Evolutionary conservation across 2,888 invertebrate species (phyloP).

Genomic region (Nephrotoma appendiculata): DNA sequence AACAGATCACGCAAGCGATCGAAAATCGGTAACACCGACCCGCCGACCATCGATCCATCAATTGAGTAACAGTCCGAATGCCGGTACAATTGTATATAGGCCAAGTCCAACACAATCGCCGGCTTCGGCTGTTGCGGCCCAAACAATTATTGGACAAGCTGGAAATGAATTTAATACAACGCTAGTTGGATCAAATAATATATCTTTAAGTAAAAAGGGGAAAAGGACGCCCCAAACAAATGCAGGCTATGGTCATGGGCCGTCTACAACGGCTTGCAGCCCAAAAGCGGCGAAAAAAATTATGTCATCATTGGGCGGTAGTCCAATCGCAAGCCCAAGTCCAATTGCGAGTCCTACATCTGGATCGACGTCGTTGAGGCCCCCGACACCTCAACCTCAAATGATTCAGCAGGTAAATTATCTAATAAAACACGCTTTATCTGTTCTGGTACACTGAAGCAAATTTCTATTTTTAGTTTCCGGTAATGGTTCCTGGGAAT

Average conservation of each 20-base stretch:
- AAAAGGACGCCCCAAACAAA: constrained; percentile 23
- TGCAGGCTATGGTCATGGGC: constrained; percentile 28
- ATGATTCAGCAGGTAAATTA: neutral
- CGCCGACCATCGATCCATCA: constrained; percentile 33
- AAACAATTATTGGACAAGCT: constrained; percentile 30
- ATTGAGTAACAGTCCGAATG: constrained; percentile 33
- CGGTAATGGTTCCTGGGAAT: constrained; percentile 17
- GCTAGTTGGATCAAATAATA: constrained; percentile 34
- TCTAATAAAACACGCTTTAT: neutral
- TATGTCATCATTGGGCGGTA: constrained; percentile 24
- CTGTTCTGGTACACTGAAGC: constrained; percentile 22
- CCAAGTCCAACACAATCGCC: constrained; percentile 35
- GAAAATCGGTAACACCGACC: constrained; percentile 34
- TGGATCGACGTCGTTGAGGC: constrained; percentile 22
- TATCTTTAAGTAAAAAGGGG: constrained; percentile 33
- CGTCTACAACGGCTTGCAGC: constrained; percentile 32
- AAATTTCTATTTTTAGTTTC: neutral
- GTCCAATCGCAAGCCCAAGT: constrained; percentile 32
- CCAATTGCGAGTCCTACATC: constrained; percentile 33
- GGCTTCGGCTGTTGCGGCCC: constrained; percentile 28
- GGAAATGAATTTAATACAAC: constrained; percentile 34
- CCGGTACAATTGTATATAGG: constrained; percentile 32
- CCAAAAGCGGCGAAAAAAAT: constrained; percentile 34
- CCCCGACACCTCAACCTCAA: constrained; percentile 27
- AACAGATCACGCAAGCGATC: constrained; percentile 33